Evolutionary conservation across 2,113 vertebrate species (phyloP).

Genomic region (Tor tambroides): DNA sequence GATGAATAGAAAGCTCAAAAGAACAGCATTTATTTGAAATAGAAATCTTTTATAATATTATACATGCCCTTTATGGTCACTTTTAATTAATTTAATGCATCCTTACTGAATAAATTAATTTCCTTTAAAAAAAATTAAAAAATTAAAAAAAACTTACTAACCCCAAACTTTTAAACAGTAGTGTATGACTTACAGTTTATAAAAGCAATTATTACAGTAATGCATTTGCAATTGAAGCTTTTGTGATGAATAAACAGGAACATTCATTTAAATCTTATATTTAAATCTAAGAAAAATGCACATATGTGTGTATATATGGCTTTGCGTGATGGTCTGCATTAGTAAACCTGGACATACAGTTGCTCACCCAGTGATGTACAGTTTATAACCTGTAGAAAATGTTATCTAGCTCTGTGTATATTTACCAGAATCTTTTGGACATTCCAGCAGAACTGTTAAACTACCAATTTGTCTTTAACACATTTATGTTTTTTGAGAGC

Average conservation of each 20-base stretch:
- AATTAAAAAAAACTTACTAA: too few species aligned
- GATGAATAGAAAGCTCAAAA: too few species aligned
- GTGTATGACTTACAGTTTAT: too few species aligned
- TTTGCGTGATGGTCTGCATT: too few species aligned
- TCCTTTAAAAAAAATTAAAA: too few species aligned
- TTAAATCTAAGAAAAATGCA: neutral
- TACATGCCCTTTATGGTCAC: too few species aligned
- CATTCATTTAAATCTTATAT: neutral
- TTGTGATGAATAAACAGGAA: neutral
- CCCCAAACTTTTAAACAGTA: too few species aligned
- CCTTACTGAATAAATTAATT: too few species aligned
- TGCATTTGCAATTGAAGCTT: neutral
- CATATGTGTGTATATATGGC: neutral
- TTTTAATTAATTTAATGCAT: too few species aligned
- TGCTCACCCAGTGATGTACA: neutral
- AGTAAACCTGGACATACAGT: neutral
- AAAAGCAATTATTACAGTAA: neutral
- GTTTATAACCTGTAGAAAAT: neutral
- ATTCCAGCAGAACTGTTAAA: neutral
- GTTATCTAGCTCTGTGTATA: neutral
- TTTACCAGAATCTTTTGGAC: neutral
- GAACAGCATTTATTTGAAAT: too few species aligned
- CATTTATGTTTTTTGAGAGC: neutral
- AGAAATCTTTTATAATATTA: too few species aligned
- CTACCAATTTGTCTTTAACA: neutral